A percentile compares a stretch with the other conserved stretches of the same genome.
Evolutionary conservation across 2,113 vertebrate genomes (phyloP).

Genomic region (Chaetops frenatus): DNA sequence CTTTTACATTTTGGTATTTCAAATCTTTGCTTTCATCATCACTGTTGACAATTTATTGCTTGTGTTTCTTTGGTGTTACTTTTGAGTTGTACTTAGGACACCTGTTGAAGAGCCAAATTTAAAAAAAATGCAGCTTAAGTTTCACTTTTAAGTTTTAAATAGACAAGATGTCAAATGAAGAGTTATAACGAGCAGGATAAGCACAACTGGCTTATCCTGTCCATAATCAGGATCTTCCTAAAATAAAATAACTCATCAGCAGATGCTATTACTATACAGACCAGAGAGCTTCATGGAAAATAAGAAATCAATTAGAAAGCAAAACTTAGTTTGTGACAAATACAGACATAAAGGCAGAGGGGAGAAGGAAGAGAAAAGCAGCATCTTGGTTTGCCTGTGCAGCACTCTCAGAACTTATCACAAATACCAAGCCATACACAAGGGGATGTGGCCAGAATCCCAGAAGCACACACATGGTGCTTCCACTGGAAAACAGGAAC

Average conservation of each 20-base stretch:
- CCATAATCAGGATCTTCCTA: not conserved
- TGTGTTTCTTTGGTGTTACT: conserved; percentile 75
- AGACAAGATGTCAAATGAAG: not conserved
- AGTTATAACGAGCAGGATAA: not conserved
- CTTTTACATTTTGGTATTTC: conserved; percentile 34
- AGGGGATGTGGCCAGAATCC: not conserved
- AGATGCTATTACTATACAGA: not conserved
- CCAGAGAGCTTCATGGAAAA: not conserved
- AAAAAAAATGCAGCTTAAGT: not conserved
- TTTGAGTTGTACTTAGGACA: conserved; percentile 21
- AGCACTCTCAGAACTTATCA: not conserved
- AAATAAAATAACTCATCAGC: not conserved
- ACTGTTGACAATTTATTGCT: conserved; percentile 68
- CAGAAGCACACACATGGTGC: not conserved
- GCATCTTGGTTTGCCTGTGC: not conserved
- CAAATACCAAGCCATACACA: not conserved
- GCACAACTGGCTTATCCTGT: not conserved
- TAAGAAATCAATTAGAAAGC: not conserved
- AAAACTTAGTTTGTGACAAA: not conserved
- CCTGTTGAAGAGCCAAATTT: conserved; percentile 17
- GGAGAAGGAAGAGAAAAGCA: not conserved
- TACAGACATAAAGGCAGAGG: not conserved
- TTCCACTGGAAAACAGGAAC: not conserved
- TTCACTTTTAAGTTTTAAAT: not conserved
- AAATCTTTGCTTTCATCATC: conserved; percentile 24